Evolutionary conservation across 2,797 vertebrate genomes (phyloP), one percentile per base, ranked within the genome.

Genomic region (Cheirogaleus major): DNA sequence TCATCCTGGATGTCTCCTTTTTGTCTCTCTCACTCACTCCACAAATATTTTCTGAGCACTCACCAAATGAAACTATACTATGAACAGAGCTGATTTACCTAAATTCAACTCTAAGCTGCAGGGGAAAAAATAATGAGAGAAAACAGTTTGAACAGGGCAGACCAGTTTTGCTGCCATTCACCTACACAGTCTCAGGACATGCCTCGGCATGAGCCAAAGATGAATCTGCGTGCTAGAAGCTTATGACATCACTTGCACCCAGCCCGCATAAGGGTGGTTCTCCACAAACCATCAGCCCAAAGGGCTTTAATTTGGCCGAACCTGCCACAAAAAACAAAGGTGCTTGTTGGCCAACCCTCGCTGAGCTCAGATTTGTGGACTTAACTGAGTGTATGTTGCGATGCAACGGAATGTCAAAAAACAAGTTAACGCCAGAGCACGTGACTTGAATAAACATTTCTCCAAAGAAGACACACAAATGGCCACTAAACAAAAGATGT

Each of bases 211-310:
- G 59, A 76, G 18, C 59, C 35, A 63, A 82, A 23, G 30, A 72
- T 4, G 48, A 89, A 43, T 20, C 55, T 0, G 0, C 0, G 5
- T 3, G 18, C 48, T 41, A 10, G 2, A 13, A 84, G n/a, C 43
- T 55, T 45, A n/a, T 4, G 32, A 83, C 59, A n/a, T 73, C 43
- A 86, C 20, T 13, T 70, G 70, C 79, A 61, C 13, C 22, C 38
- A 14, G 32, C 18, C n/a, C 11, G 12, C 38, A 27, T 25, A 75
- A 93, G 43, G 43, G 48, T 1, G 7, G 25, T 61, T 80, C 57
- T 86, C 41, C 0, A 79, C 30, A 93, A 2, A n/a, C 35, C 48
- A 76, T 57, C 45, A 61, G 76, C 48, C 48, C 41, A 73, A 20
- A 84, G 15, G n/a, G 38, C 43, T 79, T 45, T 73, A 48, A 86